These are phyloP conservation scores for Drosophila gaucha DNA, from an alignment of 2,888 invertebrate genomes.

Conservation along the genomic window DNA sequence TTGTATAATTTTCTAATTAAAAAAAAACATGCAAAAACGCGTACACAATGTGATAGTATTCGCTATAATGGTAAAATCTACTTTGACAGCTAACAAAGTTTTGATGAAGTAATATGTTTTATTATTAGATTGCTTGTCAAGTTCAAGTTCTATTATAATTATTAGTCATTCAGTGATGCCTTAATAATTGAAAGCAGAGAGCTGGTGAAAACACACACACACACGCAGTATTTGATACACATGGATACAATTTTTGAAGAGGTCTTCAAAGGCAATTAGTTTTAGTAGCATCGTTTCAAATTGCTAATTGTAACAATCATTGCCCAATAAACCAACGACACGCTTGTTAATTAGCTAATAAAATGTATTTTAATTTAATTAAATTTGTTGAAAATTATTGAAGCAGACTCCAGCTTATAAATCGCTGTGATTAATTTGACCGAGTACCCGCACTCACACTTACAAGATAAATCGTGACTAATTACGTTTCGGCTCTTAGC, in stretches of 20 bases:
- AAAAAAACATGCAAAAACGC: constrained; percentile 30
- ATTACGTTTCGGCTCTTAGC: constrained; percentile 50
- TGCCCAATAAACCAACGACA: constrained; percentile 23
- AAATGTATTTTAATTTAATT: constrained; percentile 19
- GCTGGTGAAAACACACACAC: not conserved
- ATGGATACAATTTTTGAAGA: not conserved
- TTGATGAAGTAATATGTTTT: constrained; percentile 53
- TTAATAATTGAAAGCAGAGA: not conserved
- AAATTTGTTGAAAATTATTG: constrained; percentile 23
- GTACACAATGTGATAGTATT: constrained; percentile 18
- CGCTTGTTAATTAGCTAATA: constrained; percentile 16
- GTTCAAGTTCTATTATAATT: constrained; percentile 22
- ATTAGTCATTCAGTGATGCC: constrained; percentile 47
- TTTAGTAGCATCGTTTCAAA: constrained; percentile 10
- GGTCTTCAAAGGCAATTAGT: constrained; percentile 1
- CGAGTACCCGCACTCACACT: constrained; percentile 14
- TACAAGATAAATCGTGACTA: constrained; percentile 50
- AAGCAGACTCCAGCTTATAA: constrained; percentile 41
- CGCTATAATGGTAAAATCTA: constrained; percentile 37
- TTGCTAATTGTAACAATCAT: constrained; percentile 24
- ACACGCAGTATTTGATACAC: not conserved
- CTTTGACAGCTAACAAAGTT: constrained; percentile 44
- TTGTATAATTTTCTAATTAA: constrained; percentile 50
- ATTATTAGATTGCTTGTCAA: constrained; percentile 54
- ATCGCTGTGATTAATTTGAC: constrained; percentile 52